A percentile compares a stretch with the other conserved stretches of the same genome.
These are phyloP conservation scores for Percina caprodes DNA, from an alignment of 2,113 vertebrate genomes.

Conservation along the genomic window DNA sequence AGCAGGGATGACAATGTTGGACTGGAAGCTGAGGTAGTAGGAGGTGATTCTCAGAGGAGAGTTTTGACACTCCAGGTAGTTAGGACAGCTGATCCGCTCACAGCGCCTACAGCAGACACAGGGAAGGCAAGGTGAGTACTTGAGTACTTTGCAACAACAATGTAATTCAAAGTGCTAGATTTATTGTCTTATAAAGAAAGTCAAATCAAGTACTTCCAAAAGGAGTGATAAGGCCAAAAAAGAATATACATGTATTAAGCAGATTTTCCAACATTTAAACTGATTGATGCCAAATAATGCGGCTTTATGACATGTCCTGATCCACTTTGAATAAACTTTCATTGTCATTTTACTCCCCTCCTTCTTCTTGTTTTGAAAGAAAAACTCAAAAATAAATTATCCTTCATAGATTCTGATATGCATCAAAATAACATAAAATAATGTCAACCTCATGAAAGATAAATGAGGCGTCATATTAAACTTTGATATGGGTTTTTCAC, in stretches of 20 bases:
- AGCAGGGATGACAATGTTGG: slow-evolving; percentile 90
- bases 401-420: not conserved
- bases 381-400: not conserved
- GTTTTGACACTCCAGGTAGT: slow-evolving; percentile 90
- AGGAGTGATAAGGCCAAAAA: not conserved
- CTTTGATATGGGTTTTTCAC: not conserved
- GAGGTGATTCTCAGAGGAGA: slow-evolving; percentile 91
- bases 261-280: not conserved
- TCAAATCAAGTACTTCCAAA: not conserved
- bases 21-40: slow-evolving; percentile 96
- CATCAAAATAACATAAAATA: not conserved
- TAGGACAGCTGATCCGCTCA: slow-evolving; percentile 90
- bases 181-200: not conserved
- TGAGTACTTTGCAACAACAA: not conserved
- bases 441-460: not conserved
- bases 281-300: not conserved
- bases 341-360: not conserved
- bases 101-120: slow-evolving; percentile 85
- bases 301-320: not conserved
- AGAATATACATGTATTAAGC: not conserved
- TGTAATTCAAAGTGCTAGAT: not conserved
- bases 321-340: not conserved
- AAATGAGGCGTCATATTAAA: not conserved
- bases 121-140: not conserved
- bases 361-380: not conserved